These are phyloP conservation scores for Thecocarcelia acutangulata DNA, from an alignment of 2,888 invertebrate genomes.

Conservation along the genomic window DNA sequence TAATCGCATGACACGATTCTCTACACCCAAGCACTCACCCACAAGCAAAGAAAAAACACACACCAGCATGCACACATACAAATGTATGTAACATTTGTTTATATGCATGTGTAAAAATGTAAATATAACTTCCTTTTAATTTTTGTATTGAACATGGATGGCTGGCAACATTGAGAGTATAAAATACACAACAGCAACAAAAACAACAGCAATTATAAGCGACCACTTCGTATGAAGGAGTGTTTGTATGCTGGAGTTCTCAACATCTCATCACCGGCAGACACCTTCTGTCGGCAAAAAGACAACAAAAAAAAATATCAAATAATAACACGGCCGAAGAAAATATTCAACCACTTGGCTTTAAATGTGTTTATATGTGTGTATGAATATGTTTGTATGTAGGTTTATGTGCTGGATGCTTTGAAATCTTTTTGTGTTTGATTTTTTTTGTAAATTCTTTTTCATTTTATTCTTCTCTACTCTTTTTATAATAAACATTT, in stretches of 20 bases:
- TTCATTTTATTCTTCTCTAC: slow-evolving; percentile 4
- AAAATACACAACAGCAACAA: not conserved
- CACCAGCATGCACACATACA: not conserved
- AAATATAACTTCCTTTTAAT: slow-evolving; percentile 35
- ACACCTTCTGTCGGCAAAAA: slow-evolving; percentile 31
- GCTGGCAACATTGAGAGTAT: not conserved
- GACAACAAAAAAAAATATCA: slow-evolving; percentile 1
- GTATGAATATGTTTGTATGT: too few relatives aligned
- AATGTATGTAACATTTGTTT: not conserved
- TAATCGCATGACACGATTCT: slow-evolving; percentile 32
- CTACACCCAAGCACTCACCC: slow-evolving; percentile 18
- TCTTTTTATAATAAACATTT: slow-evolving; percentile 9
- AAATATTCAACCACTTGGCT: slow-evolving; percentile 34
- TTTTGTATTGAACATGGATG: slow-evolving; percentile 19
- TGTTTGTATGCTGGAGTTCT: slow-evolving; percentile 18
- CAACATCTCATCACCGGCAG: slow-evolving; percentile 33
- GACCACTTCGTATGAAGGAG: slow-evolving; percentile 5
- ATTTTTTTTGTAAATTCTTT: not conserved
- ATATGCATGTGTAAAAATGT: slow-evolving; percentile 17
- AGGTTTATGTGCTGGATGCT: not conserved
- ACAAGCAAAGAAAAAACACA: slow-evolving; percentile 1
- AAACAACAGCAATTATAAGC: slow-evolving; percentile 26
- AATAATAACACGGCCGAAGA: not conserved
- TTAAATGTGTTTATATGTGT: not conserved
- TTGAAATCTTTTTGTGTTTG: slow-evolving; percentile 23